Evolutionary conservation across 1,140 invertebrate species (phyloP).

Genomic region (Apocrypta bakeri): DNA sequence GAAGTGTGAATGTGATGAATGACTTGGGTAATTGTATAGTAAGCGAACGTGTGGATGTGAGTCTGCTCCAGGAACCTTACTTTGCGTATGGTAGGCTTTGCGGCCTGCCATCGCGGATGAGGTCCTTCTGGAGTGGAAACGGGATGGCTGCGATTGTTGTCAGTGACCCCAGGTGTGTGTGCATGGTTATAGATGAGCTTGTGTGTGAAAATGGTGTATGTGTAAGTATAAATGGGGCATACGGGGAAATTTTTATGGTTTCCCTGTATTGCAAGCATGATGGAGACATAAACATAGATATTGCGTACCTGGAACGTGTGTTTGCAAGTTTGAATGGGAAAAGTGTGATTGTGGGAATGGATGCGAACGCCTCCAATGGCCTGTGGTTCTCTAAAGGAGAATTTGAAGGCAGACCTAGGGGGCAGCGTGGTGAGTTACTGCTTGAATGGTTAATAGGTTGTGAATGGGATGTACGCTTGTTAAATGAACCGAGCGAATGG

Average conservation of each 20-base stretch:
- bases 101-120: not conserved
- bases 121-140: not conserved
- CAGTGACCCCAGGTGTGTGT: not conserved
- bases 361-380: not conserved
- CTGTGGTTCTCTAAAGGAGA: not conserved
- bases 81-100: not conserved
- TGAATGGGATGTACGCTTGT: not conserved
- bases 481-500: not conserved
- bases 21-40: not conserved
- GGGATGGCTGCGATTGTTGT: constrained; percentile 3
- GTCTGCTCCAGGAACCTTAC: not conserved
- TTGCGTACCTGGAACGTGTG: not conserved
- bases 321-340: not conserved
- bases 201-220: not conserved
- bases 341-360: not conserved
- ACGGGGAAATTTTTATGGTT: not conserved
- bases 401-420: not conserved
- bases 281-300: not conserved
- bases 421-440: not conserved
- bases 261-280: not conserved
- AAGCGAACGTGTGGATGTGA: not conserved
- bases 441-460: not conserved
- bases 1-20: not conserved
- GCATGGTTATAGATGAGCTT: not conserved
- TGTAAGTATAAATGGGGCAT: not conserved